These are phyloP conservation scores for Otolemur garnettii DNA, from an alignment of 2,113 vertebrate genomes.

Conservation along the genomic window DNA sequence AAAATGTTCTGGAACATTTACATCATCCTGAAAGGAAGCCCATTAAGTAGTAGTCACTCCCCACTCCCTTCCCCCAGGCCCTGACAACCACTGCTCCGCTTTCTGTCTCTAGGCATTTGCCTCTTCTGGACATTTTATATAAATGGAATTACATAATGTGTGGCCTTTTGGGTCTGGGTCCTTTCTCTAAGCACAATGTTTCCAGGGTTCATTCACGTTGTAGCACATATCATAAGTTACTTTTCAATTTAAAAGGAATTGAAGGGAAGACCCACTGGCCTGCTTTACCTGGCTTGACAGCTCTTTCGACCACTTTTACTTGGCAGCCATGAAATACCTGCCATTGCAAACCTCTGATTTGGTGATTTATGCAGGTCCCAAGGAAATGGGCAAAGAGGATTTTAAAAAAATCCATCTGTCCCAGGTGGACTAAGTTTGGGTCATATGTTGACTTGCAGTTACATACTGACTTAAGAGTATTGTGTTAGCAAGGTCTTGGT, in stretches of 20 bases:
- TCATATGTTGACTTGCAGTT: neutral
- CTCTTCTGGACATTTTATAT: neutral
- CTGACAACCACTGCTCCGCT: neutral
- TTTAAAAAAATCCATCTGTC: neutral
- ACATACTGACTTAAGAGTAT: neutral
- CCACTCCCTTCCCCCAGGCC: neutral
- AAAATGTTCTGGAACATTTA: neutral
- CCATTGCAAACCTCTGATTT: neutral
- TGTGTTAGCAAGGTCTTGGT: neutral
- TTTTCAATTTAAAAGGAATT: neutral
- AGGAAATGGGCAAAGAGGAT: neutral
- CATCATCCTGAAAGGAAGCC: neutral
- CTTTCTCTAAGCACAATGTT: neutral
- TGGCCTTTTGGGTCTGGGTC: neutral
- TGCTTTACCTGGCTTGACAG: neutral
- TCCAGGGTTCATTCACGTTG: neutral
- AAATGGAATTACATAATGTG: neutral
- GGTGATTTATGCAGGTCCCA: neutral
- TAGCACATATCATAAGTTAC: neutral
- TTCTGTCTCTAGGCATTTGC: constrained; percentile 9
- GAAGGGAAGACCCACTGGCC: neutral
- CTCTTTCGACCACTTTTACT: neutral
- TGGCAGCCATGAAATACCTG: neutral
- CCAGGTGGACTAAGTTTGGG: neutral
- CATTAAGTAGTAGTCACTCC: too few species aligned